Conservation (phyloP, 2,888 invertebrate genomes). For the Apotomis turbidana region DNA sequence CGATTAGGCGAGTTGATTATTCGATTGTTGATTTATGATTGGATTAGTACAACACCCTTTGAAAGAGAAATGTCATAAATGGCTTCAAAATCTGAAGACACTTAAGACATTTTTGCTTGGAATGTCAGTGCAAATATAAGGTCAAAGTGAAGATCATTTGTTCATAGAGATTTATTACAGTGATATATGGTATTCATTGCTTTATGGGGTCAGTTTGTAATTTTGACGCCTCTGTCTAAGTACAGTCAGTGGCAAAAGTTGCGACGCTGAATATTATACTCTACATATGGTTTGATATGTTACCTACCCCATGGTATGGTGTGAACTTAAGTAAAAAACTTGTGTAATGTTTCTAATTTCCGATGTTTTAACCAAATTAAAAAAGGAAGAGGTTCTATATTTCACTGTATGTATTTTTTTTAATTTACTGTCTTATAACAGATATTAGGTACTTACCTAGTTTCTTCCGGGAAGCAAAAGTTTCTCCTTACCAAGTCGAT, state of each 20-base stretch:
- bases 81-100: not conserved
- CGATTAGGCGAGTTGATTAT: conserved; percentile 26
- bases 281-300: no score
- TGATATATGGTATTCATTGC: not conserved
- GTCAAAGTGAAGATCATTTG: conserved; percentile 30
- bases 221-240: conserved; percentile 11
- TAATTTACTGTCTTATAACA: no score
- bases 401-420: no score
- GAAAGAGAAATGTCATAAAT: not conserved
- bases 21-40: conserved; percentile 39
- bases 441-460: no score
- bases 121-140: conserved; percentile 21
- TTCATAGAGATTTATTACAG: conserved; percentile 1
- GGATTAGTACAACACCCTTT: not conserved
- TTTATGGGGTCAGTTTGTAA: conserved; percentile 13
- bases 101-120: not conserved
- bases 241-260: not conserved
- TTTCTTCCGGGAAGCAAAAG: no score
- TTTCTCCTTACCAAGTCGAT: no score
- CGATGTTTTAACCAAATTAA: no score
- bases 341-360: no score
- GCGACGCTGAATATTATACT: no score
- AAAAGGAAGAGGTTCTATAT: no score
- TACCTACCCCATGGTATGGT: no score
- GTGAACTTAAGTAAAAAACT: no score